Evolutionary conservation across 2,113 vertebrate species (phyloP).

Genomic region (Uria aalge): DNA sequence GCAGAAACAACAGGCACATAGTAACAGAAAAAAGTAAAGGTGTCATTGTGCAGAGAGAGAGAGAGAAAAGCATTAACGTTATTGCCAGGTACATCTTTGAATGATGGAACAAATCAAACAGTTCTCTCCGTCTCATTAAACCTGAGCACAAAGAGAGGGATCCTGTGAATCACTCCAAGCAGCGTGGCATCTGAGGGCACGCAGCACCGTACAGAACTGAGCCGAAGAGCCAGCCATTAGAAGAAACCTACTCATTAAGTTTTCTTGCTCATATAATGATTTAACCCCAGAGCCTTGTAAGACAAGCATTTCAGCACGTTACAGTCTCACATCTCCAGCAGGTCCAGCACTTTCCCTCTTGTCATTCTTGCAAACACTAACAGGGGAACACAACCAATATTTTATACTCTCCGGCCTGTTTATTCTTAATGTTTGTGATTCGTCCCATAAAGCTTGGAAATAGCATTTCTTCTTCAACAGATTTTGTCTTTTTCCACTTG

Average conservation of each 20-base stretch:
- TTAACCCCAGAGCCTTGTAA: background rate
- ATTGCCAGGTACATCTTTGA: background rate
- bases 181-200: background rate
- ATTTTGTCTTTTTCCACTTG: slow-evolving; percentile 24
- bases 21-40: background rate
- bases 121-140: background rate
- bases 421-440: slow-evolving; percentile 21
- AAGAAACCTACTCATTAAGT: background rate
- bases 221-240: background rate
- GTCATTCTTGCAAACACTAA: background rate
- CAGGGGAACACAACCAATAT: background rate
- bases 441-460: slow-evolving; percentile 4
- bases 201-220: background rate
- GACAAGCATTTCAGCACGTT: background rate
- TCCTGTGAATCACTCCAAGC: background rate
- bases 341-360: background rate
- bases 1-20: background rate
- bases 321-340: background rate
- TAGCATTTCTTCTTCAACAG: background rate
- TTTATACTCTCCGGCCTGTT: background rate
- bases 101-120: background rate
- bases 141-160: background rate
- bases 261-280: background rate
- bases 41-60: background rate
- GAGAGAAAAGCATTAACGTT: background rate